These are phyloP conservation scores for Heliothis subflexa DNA, from an alignment of 1,140 invertebrate species.

Conservation along the genomic window DNA sequence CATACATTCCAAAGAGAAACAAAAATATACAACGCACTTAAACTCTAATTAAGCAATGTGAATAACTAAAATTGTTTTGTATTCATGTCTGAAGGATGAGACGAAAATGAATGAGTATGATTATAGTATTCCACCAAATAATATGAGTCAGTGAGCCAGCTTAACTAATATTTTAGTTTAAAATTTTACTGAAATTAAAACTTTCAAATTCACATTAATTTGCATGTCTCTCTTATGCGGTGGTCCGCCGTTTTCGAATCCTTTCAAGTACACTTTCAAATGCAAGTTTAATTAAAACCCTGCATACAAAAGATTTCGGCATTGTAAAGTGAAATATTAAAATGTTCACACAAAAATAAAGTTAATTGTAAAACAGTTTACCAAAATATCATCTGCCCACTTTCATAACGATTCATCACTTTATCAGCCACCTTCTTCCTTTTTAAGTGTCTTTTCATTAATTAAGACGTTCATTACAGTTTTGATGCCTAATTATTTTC, in stretches of 20 bases:
- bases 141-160: no score
- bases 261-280: neutral
- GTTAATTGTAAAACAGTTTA: constrained; percentile 3
- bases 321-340: neutral
- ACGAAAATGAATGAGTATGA: no score
- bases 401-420: constrained; percentile 29
- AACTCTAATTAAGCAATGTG: no score
- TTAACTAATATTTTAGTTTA: no score
- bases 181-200: no score
- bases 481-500: constrained; percentile 25
- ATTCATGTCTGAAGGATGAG: no score
- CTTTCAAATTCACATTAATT: no score
- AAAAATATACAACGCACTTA: no score
- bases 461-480: constrained; percentile 19
- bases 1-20: no score
- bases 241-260: neutral
- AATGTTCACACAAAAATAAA: constrained; percentile 14
- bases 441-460: constrained; percentile 2
- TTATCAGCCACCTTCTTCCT: neutral
- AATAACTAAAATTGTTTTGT: no score
- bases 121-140: no score
- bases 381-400: neutral
- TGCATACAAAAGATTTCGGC: neutral
- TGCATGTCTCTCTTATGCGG: no score
- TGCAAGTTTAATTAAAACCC: constrained; percentile 1